Evolutionary conservation across 2,888 invertebrate species (phyloP).

Genomic region (Cylloceria caligata): DNA sequence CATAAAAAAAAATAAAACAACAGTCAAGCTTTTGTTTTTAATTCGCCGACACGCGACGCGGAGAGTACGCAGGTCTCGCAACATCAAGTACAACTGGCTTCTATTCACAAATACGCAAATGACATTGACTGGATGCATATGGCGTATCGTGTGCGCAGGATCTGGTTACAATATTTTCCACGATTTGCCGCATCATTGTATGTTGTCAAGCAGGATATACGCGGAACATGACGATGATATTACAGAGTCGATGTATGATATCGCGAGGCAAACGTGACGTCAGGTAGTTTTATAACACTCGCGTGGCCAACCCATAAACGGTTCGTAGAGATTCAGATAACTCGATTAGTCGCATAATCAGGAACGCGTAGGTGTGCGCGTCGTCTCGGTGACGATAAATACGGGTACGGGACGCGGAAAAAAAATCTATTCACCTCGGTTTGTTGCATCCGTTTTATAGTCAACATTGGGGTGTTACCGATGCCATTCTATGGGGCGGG

Average conservation of each 20-base stretch:
- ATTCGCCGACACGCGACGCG: not conserved
- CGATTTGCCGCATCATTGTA: slow-evolving; percentile 43
- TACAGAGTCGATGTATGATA: slow-evolving; percentile 2
- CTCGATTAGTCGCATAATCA: slow-evolving; percentile 31
- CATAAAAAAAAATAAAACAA: too few relatives aligned
- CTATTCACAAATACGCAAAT: not conserved
- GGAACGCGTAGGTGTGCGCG: slow-evolving; percentile 16
- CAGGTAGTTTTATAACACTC: not conserved
- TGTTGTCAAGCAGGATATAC: slow-evolving; percentile 16
- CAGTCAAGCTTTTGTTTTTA: too few relatives aligned
- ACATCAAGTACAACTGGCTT: not conserved
- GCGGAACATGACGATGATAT: not conserved
- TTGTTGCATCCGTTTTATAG: not conserved
- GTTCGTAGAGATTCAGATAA: not conserved
- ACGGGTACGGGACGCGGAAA: not conserved
- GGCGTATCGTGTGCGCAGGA: slow-evolving; percentile 38
- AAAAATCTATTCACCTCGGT: not conserved
- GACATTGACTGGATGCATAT: slow-evolving; percentile 21
- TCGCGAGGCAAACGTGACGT: slow-evolving; percentile 5
- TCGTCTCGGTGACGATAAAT: slow-evolving; percentile 15
- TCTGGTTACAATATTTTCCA: not conserved
- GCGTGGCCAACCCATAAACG: too few relatives aligned
- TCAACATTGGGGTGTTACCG: slow-evolving; percentile 4
- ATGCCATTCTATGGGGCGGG: too few relatives aligned
- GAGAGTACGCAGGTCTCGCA: not conserved